Percentiles rank a stretch among this genome's conserved stretches.
Evolutionary conservation across 2,888 invertebrate genomes (phyloP).

Genomic region (Lordiphosa fenestrarum): DNA sequence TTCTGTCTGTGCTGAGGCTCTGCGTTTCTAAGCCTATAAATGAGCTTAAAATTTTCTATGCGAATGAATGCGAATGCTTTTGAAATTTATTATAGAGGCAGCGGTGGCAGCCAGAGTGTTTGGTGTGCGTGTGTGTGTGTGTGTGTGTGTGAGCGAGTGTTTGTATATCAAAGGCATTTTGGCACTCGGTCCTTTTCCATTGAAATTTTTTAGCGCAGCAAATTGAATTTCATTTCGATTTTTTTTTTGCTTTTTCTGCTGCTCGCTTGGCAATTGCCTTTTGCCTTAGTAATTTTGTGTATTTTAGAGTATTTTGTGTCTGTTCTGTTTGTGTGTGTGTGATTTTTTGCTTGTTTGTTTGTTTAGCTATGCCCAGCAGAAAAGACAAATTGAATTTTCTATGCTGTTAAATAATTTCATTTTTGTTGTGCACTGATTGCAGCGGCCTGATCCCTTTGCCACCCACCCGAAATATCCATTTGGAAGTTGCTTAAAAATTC

Average conservation of each 20-base stretch:
- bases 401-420: slow-evolving; percentile 64
- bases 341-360: slow-evolving; percentile 26
- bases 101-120: neutral
- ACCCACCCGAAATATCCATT: slow-evolving; percentile 28
- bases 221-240: slow-evolving; percentile 71
- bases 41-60: slow-evolving; percentile 79
- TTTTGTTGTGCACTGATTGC: slow-evolving; percentile 59
- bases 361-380: slow-evolving; percentile 26
- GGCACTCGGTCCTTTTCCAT: slow-evolving; percentile 37
- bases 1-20: slow-evolving; percentile 8
- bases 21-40: slow-evolving; percentile 76
- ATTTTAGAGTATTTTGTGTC: slow-evolving; percentile 36
- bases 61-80: slow-evolving; percentile 76
- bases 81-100: slow-evolving; percentile 67
- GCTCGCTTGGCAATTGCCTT: slow-evolving; percentile 50
- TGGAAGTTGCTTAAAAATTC: slow-evolving; percentile 53
- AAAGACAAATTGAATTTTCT: slow-evolving; percentile 59
- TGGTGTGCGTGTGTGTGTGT: slow-evolving; percentile 1
- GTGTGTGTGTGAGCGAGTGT: slow-evolving; percentile 14
- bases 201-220: slow-evolving; percentile 57
- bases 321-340: slow-evolving; percentile 16
- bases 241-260: slow-evolving; percentile 42
- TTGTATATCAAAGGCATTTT: slow-evolving; percentile 48
- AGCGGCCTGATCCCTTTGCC: slow-evolving; percentile 5
- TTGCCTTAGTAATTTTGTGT: slow-evolving; percentile 53